phyloP scores from a whole-genome alignment of 2,113 vertebrate genomes.

The Trematomus loennbergii region DNA sequence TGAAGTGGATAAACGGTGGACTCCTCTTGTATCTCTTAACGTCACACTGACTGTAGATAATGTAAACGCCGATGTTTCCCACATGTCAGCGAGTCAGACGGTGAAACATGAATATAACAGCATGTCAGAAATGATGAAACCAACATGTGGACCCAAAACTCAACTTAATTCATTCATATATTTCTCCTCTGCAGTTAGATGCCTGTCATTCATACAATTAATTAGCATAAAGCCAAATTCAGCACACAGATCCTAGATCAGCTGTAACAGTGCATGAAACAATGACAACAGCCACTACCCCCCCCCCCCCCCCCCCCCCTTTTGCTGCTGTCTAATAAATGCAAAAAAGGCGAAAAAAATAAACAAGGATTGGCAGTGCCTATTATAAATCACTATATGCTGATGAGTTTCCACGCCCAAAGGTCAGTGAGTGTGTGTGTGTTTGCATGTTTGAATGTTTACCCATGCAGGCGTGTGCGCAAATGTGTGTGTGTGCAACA shows the following conservation, averaged over 20 bases:
- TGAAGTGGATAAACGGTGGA: not conserved
- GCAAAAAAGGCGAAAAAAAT: slow-evolving; percentile 25
- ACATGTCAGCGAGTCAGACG: too few species aligned
- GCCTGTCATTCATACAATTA: slow-evolving; percentile 15
- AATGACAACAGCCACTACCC: slow-evolving; percentile 53
- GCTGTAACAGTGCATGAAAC: slow-evolving; percentile 52
- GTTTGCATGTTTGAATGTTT: slow-evolving; percentile 66
- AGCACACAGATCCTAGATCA: slow-evolving; percentile 50
- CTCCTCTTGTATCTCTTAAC: not conserved
- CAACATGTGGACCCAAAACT: too few species aligned
- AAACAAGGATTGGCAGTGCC: slow-evolving; percentile 57
- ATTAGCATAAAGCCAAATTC: slow-evolving; percentile 45
- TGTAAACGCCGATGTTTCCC: too few species aligned
- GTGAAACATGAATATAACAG: not conserved
- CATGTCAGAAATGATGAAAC: too few species aligned
- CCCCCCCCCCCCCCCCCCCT: not conserved
- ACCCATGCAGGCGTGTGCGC: slow-evolving; percentile 58
- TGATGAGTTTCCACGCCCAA: slow-evolving; percentile 70
- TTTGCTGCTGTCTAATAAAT: slow-evolving; percentile 52
- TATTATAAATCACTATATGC: slow-evolving; percentile 76
- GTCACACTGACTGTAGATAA: not conserved
- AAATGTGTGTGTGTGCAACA: slow-evolving; percentile 36
- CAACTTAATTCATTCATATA: not conserved
- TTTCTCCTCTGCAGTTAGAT: not conserved
- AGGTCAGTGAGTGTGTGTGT: slow-evolving; percentile 65